Evolutionary conservation across 2,888 invertebrate species (phyloP).

Genomic region (Athalia cordata): DNA sequence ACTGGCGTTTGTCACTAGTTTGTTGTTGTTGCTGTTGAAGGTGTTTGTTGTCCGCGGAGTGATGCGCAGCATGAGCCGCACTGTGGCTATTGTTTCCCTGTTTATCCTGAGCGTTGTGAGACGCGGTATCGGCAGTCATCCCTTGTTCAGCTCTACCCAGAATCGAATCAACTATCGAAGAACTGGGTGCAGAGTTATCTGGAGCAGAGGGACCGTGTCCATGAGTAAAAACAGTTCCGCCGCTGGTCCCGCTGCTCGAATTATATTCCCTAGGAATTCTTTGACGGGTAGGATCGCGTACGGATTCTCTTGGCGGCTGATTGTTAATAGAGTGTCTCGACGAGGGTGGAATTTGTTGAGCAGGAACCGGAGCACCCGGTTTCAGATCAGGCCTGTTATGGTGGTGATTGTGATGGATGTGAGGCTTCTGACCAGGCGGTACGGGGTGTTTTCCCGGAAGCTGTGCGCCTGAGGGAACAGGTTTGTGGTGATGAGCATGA

Average conservation of each 20-base stretch:
- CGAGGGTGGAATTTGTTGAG: constrained; percentile 63
- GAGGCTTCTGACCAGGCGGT: constrained; percentile 60
- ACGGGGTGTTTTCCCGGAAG: constrained; percentile 68
- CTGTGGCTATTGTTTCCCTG: constrained; percentile 60
- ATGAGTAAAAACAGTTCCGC: constrained; percentile 34
- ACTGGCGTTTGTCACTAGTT: constrained; percentile 57
- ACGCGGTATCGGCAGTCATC: constrained; percentile 50
- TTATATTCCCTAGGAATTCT: constrained; percentile 62
- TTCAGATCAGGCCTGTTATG: constrained; percentile 66
- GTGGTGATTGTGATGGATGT: constrained; percentile 66
- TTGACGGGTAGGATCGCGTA: constrained; percentile 61
- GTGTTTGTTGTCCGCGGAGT: constrained; percentile 25
- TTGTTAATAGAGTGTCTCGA: constrained; percentile 11
- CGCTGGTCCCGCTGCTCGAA: constrained; percentile 49
- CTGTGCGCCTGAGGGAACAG: constrained; percentile 60
- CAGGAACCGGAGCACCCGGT: constrained; percentile 55
- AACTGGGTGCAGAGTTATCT: background rate
- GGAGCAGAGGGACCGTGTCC: constrained; percentile 1
- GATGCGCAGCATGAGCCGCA: constrained; percentile 58
- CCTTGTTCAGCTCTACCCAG: constrained; percentile 12
- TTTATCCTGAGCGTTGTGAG: constrained; percentile 59
- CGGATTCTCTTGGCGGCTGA: constrained; percentile 35
- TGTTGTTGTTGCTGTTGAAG: background rate
- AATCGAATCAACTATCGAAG: background rate
- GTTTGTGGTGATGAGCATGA: constrained; percentile 64